A percentile compares a stretch with the other conserved stretches of the same genome.
Conservation (phyloP, 2,797 vertebrate species). For the Podarcis siculus region DNA sequence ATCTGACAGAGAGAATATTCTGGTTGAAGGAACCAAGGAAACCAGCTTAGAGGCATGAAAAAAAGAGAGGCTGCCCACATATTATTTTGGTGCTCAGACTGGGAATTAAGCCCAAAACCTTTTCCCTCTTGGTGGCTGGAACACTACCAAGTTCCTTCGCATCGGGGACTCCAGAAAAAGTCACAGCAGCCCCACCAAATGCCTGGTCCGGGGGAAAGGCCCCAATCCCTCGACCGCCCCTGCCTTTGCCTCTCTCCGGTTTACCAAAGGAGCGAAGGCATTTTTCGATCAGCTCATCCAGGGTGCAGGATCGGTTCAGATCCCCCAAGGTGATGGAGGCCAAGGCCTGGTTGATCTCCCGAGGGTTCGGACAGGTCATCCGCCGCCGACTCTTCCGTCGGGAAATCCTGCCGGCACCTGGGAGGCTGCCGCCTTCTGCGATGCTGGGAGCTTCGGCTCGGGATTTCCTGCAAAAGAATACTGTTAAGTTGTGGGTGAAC, state of each 20-base stretch:
- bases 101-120: neutral
- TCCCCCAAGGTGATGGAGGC: constrained; percentile 78
- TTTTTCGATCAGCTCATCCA: constrained; percentile 88
- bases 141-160: neutral
- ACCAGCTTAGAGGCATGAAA: too few relatives aligned
- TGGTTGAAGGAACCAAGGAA: neutral
- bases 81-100: neutral
- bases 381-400: constrained; percentile 78
- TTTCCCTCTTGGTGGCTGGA: neutral
- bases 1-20: neutral
- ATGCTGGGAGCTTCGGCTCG: constrained; percentile 64
- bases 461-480: constrained; percentile 80
- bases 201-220: neutral
- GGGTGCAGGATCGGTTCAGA: constrained; percentile 82
- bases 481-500: too few relatives aligned
- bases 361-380: constrained; percentile 90
- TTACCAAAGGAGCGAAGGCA: constrained; percentile 90
- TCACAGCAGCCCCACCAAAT: neutral
- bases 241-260: neutral
- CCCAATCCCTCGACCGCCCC: neutral
- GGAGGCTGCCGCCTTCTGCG: neutral
- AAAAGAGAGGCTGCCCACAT: too few relatives aligned
- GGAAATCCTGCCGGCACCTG: constrained; percentile 37
- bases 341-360: constrained; percentile 88
- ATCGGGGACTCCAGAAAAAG: too few relatives aligned